phyloP scores from a whole-genome alignment of 2,888 invertebrate species.

The Tyria jacobaeae region DNA sequence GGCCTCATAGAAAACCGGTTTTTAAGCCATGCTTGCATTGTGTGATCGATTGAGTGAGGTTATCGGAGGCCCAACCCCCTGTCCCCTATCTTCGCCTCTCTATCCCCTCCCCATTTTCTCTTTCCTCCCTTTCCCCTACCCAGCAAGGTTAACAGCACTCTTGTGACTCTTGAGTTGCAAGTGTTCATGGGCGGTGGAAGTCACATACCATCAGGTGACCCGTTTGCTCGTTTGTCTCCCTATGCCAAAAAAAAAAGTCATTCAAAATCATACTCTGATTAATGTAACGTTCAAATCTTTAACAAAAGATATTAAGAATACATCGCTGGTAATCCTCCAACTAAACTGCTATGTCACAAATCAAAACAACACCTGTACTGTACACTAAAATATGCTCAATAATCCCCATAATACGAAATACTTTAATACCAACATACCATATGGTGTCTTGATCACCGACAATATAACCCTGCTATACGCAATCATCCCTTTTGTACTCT shows the following conservation, averaged over 20 bases:
- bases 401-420: constrained; percentile 66
- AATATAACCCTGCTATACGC: constrained; percentile 68
- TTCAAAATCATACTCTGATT: background rate
- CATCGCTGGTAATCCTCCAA: constrained; percentile 23
- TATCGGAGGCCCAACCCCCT: no score
- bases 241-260: background rate
- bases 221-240: no score
- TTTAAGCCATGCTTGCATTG: no score
- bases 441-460: constrained; percentile 75
- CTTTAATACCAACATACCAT: constrained; percentile 77
- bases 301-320: constrained; percentile 14
- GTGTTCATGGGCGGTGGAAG: no score
- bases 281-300: background rate
- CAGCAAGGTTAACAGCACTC: no score
- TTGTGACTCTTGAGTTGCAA: no score
- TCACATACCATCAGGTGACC: no score
- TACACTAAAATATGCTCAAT: constrained; percentile 79
- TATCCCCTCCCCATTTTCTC: no score
- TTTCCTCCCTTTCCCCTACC: no score
- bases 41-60: no score
- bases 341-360: constrained; percentile 51
- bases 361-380: constrained; percentile 68
- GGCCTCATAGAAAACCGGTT: no score
- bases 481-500: constrained; percentile 77
- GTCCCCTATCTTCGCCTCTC: no score